These are phyloP conservation scores for Paramacrobiotus metropolitanus DNA, from an alignment of 1,140 invertebrate species.

Conservation along the genomic window DNA sequence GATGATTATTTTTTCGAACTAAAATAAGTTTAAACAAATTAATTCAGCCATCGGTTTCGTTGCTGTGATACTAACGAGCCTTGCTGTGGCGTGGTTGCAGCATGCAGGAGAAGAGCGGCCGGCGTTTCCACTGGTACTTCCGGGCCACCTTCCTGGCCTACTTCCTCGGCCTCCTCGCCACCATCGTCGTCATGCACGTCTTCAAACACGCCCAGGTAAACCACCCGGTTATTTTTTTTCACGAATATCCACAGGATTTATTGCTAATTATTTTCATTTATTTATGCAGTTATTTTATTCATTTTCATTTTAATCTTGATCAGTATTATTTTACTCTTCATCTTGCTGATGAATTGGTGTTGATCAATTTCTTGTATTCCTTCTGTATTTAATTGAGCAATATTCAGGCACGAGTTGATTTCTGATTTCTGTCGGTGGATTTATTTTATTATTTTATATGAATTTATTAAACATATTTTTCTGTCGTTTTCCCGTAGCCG, in stretches of 20 bases:
- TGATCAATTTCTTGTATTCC: neutral
- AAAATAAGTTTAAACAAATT: no score
- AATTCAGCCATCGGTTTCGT: no score
- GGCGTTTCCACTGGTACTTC: conserved; percentile 72
- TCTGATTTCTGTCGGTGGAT: neutral
- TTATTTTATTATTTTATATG: neutral
- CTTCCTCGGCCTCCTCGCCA: conserved; percentile 67
- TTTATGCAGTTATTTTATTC: conserved; percentile 3
- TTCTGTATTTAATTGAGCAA: neutral
- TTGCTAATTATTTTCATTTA: conserved; percentile 5
- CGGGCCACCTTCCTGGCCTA: conserved; percentile 81
- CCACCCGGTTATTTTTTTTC: neutral
- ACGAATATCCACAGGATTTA: neutral
- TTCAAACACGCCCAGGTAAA: conserved; percentile 69
- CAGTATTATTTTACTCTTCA: neutral
- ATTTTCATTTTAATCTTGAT: conserved; percentile 7
- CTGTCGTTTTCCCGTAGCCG: conserved; percentile 41
- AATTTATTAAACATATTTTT: neutral
- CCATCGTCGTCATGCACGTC: conserved; percentile 91
- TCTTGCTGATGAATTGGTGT: neutral
- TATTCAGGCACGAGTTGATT: neutral
- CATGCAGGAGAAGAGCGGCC: conserved; percentile 31
- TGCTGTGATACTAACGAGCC: no score
- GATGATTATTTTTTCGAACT: no score
- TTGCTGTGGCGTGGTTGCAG: conserved; percentile 1